phyloP scores from a whole-genome alignment of 2,797 vertebrate species.

The Rhynchonycteris naso region DNA sequence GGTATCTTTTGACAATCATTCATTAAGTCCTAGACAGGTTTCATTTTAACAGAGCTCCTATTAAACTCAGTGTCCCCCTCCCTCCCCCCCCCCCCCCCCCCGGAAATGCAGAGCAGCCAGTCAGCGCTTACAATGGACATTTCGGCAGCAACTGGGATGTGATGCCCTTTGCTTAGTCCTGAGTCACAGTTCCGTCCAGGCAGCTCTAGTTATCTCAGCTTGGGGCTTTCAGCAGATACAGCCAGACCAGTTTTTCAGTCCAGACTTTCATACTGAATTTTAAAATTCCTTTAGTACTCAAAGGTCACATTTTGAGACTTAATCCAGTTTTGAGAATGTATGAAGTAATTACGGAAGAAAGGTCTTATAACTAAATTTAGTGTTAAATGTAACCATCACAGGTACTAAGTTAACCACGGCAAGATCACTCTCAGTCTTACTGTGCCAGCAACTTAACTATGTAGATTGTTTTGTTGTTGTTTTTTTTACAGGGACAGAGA shows the following conservation, averaged over 20 bases:
- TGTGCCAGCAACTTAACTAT: neutral
- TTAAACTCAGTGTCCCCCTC: neutral
- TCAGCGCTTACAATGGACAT: constrained; percentile 35
- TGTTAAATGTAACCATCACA: neutral
- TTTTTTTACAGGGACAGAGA: too few relatives aligned
- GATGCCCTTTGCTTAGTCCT: constrained; percentile 27
- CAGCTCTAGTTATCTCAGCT: neutral
- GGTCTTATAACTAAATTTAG: neutral
- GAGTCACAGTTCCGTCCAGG: constrained; percentile 23
- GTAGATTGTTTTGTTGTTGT: too few relatives aligned
- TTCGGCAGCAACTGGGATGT: neutral
- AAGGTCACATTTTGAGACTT: neutral
- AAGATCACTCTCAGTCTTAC: neutral
- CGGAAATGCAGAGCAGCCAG: neutral
- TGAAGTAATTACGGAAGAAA: rapidly evolving
- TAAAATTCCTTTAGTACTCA: neutral
- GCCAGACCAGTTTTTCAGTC: neutral
- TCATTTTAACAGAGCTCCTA: neutral
- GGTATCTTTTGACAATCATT: neutral
- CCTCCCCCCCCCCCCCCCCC: too few relatives aligned
- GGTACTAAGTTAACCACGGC: rapidly evolving
- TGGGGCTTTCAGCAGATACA: neutral
- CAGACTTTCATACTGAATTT: neutral
- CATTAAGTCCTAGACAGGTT: neutral
- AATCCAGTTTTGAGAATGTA: neutral